These are phyloP conservation scores for Caenorhabditis brenneri DNA, from an alignment of 1,140 invertebrate genomes.

Conservation along the genomic window DNA sequence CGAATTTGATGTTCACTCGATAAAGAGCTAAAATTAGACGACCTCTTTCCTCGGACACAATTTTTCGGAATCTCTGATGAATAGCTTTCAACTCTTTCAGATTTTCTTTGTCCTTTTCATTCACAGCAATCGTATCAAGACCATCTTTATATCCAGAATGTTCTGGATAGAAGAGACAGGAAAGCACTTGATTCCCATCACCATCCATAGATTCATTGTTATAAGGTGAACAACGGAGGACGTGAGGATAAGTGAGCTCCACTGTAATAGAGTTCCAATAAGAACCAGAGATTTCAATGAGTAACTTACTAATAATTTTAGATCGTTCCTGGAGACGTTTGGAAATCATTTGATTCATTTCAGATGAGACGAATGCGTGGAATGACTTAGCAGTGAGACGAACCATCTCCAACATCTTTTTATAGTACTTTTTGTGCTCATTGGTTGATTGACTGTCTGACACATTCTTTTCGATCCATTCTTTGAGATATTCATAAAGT, in stretches of 20 bases:
- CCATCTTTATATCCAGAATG: neutral
- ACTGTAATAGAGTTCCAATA: neutral
- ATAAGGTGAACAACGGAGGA: neutral
- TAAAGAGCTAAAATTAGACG: neutral
- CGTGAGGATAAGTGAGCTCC: neutral
- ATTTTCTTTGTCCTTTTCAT: neutral
- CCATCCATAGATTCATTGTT: neutral
- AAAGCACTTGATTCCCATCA: neutral
- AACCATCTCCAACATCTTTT: neutral
- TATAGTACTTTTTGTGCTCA: neutral
- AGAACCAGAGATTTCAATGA: neutral
- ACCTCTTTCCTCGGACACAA: neutral
- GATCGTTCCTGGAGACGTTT: neutral
- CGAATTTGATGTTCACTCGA: neutral
- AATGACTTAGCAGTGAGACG: neutral
- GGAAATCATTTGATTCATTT: neutral
- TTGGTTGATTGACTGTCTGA: neutral
- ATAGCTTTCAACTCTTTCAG: neutral
- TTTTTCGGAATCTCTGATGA: neutral
- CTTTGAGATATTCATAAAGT: neutral
- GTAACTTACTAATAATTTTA: neutral
- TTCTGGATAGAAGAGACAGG: neutral
- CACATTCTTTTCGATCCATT: neutral
- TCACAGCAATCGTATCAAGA: neutral
- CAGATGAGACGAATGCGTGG: neutral